Evolutionary conservation across 2,888 invertebrate genomes (phyloP), one percentile per base, ranked within the genome.

Genomic region (Adineta ricciae): DNA sequence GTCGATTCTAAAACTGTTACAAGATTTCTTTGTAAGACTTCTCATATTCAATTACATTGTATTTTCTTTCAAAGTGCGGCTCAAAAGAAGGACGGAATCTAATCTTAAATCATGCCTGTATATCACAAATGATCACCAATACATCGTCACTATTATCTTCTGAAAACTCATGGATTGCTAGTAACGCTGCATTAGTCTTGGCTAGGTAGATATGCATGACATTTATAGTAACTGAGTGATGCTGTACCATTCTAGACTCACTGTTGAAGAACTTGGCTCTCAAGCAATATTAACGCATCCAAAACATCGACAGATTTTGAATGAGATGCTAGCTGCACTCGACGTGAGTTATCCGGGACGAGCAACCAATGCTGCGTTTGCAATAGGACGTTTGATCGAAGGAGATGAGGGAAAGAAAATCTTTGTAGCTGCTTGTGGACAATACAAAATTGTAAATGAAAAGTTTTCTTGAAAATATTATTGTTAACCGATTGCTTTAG

Each of bases 351-450:
- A 90, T 87, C 89, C 90, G 86, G 90, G 90, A 73, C 88, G 89
- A 36, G 90, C 90, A 3, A 90, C 90, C 89, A 90, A 90, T 88
- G 89, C 90, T 78, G 90, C 90, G 8, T 90, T 90, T 88, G 90
- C 90, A n/a, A 89, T 90, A 84, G 90, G 90, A 21, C 88, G 90
- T 49, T 88, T 90, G n/a, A 89, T 89, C 88, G 90, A 90, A 87
- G 88, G 88, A 87, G 89, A 89, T 64, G 86, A 86, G 52, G 90
- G 89, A 16, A 87, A 89, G 78, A 88, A 87, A 72, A 86, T 88
- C 46, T 87, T 90, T 8, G 86, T 90, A 32, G 87, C 87, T 49
- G 87, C 89, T 38, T 87, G 87, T 49, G 89, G 90, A 78, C 88
- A 89, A 36, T 90, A 90, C 84, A 88, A 88, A 87, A 89, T 90